Percentiles rank a stretch among this genome's conserved stretches.
Conservation (phyloP, 2,113 vertebrate species). For the Silurus meridionalis region DNA sequence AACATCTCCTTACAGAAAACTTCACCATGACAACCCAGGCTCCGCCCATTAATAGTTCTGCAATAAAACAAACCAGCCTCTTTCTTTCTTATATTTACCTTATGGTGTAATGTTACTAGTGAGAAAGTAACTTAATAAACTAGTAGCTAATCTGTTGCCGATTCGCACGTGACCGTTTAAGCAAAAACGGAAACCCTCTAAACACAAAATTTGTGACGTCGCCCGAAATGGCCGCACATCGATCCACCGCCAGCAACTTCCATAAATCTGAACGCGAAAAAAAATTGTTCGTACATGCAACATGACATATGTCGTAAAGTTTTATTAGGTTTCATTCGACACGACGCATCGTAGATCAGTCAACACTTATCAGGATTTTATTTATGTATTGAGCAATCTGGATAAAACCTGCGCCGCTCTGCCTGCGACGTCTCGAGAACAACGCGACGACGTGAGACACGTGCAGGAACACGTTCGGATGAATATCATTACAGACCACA, state of each 20-base stretch:
- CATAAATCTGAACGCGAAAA: background rate
- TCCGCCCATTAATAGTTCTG: background rate
- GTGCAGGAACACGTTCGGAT: constrained; percentile 66
- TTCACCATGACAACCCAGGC: too few relatives aligned
- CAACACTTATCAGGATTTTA: background rate
- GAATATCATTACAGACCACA: constrained; percentile 69
- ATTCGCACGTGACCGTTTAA: too few relatives aligned
- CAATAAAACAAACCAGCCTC: background rate
- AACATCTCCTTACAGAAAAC: background rate
- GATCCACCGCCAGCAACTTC: background rate
- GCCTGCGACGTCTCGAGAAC: background rate
- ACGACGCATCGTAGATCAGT: background rate
- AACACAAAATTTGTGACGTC: background rate
- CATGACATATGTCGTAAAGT: background rate
- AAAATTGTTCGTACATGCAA: background rate
- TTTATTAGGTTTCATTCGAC: background rate
- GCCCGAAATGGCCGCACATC: background rate
- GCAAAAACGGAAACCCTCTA: too few relatives aligned
- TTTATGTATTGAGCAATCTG: background rate
- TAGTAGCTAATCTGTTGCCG: background rate
- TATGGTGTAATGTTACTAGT: background rate
- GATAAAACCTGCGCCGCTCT: too few relatives aligned
- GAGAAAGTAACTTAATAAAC: background rate
- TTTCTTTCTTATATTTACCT: background rate
- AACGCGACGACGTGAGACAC: background rate